Percentiles rank a stretch among this genome's conserved stretches.
Evolutionary conservation across 2,797 vertebrate genomes (phyloP).

Genomic region (Uromys caudimaculatus): DNA sequence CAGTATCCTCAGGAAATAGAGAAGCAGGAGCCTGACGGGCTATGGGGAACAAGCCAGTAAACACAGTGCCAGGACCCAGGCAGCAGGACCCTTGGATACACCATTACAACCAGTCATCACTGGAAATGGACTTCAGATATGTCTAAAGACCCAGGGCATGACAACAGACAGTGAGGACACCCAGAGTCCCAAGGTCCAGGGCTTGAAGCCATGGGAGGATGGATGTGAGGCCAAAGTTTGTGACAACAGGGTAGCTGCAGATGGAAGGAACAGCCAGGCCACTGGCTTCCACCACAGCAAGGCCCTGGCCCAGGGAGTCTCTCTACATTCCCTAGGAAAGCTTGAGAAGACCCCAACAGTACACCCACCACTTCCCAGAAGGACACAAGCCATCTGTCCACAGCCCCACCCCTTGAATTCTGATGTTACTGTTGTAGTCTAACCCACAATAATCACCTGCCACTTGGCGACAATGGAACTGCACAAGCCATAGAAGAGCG

Average conservation of each 20-base stretch:
- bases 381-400: no score
- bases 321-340: neutral
- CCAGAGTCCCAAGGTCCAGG: neutral
- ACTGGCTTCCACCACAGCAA: neutral
- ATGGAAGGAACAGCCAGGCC: neutral
- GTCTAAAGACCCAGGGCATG: neutral
- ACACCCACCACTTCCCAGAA: neutral
- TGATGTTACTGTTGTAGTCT: neutral
- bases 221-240: neutral
- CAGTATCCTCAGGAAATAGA: neutral
- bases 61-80: neutral
- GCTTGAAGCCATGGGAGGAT: neutral
- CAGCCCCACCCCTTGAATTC: neutral
- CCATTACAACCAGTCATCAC: no score
- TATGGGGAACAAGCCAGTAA: no score
- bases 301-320: neutral
- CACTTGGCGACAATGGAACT: neutral
- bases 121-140: neutral
- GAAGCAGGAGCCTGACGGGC: no score
- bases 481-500: neutral
- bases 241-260: neutral
- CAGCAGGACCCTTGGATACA: neutral
- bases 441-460: neutral
- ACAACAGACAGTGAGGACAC: neutral
- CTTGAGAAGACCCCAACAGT: neutral